Evolutionary conservation across 30 jellyfish, hydroid and myxozoan genomes (phyloP).

Genomic region (Pelagia noctiluca): DNA sequence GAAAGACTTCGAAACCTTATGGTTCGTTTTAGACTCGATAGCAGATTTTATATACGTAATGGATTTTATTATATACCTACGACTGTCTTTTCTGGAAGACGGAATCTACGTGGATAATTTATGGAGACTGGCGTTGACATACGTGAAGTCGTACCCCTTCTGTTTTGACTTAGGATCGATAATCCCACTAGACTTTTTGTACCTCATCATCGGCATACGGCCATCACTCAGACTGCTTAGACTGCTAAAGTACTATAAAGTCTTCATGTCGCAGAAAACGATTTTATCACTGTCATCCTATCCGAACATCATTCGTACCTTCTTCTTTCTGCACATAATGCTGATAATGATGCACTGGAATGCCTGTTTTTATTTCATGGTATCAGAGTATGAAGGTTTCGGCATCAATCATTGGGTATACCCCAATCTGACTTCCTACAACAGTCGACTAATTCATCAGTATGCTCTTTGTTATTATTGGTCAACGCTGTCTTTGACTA

Average conservation of each 20-base stretch:
- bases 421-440: constrained; percentile 65
- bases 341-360: constrained; percentile 94
- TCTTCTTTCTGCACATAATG: constrained; percentile 84
- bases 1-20: constrained; percentile 31
- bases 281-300: constrained; percentile 87
- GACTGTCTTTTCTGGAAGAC: constrained; percentile 81
- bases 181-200: constrained; percentile 80
- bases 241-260: constrained; percentile 73
- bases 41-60: constrained; percentile 82
- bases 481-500: constrained; percentile 95
- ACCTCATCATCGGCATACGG: constrained; percentile 37
- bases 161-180: constrained; percentile 68
- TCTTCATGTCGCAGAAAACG: constrained; percentile 76
- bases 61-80: constrained; percentile 71
- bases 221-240: constrained; percentile 88
- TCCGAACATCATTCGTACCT: constrained; percentile 87
- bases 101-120: constrained; percentile 86
- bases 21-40: constrained; percentile 85
- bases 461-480: constrained; percentile 89
- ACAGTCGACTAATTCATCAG: constrained; percentile 57
- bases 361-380: constrained; percentile 86
- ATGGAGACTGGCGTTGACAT: constrained; percentile 63
- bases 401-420: constrained; percentile 92
- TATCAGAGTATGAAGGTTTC: constrained; percentile 91
- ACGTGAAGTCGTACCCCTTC: constrained; percentile 70